Percentiles rank a stretch among this genome's conserved stretches.
Conservation (phyloP, 2,888 invertebrate species). For the Stegophylla sp. region DNA sequence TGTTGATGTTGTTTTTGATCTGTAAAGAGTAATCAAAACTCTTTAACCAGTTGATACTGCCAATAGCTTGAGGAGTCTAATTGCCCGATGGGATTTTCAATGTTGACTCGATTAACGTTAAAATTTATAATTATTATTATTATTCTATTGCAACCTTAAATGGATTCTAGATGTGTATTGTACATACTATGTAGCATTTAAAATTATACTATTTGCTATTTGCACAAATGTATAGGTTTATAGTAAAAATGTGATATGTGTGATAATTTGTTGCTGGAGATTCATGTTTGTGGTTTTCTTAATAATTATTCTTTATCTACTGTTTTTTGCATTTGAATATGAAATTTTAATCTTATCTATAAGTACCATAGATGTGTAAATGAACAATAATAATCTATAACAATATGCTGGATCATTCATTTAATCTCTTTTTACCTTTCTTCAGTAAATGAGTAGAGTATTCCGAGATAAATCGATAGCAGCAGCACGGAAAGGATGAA, state of each 20-base stretch:
- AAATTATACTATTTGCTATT: constrained; percentile 7
- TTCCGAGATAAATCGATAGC: too few relatives aligned
- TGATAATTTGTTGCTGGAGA: neutral
- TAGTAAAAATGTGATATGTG: constrained; percentile 5
- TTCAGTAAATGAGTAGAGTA: neutral
- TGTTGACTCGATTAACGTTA: constrained; percentile 50
- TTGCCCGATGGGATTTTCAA: constrained; percentile 56
- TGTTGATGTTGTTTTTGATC: constrained; percentile 56
- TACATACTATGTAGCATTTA: neutral
- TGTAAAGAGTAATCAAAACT: constrained; percentile 56
- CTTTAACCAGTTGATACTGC: constrained; percentile 59
- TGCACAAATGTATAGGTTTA: neutral
- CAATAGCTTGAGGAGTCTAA: constrained; percentile 58
- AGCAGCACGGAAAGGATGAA: too few relatives aligned
- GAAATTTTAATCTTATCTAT: neutral
- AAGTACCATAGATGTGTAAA: neutral
- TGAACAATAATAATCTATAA: neutral
- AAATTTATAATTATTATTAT: constrained; percentile 36
- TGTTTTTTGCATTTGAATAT: neutral
- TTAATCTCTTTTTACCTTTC: neutral
- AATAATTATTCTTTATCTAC: neutral
- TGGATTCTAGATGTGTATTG: constrained; percentile 8
- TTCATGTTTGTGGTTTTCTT: neutral
- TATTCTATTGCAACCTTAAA: constrained; percentile 30
- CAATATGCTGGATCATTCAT: neutral